Evolutionary conservation across 2,113 vertebrate genomes (phyloP), one percentile per base, ranked within the genome.

Genomic region (Stigmatopora nigra): DNA sequence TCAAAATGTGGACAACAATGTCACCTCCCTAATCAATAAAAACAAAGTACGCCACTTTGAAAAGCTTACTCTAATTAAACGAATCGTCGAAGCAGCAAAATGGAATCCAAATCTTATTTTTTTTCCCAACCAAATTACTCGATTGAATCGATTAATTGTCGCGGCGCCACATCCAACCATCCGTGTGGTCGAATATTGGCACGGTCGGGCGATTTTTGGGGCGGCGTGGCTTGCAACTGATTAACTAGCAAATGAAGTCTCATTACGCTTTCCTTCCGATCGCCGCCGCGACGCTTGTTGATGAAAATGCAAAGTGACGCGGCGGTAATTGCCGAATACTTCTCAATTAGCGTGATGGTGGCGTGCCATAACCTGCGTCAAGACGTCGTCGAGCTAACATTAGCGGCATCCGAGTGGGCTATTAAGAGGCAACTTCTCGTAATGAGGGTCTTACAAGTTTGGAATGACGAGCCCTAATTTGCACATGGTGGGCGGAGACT

Each of bases 261-360:
- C 87, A 83, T 86, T 86, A 88, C 71, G 68, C 76, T 79, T 84
- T 82, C 79, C 82, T 80, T 77, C 38, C 41, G 76, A 82, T 85
- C 82, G 80, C 84, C 80, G 73, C 78, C 66, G 63, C 68, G 69
- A 64, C 63, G 64, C 77, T 75, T 85, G 87, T 85, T 87, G 87
- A 87, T 85, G 87, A 72, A 88, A 79, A 88, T 81, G 80, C 67
- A 65, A 71, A 83, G 63, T 84, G 87, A 88, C 84, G 81, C 63
- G 78, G 76, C 78, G 73, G 64, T 88, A 83, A 88, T 88, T 87
- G 83, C 47, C 55, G 78, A 77, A 86, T 73, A 78, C 71, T 79
- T 76, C 69, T 67, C 68, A 71, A 85, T 82, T 46, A 80, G 77
- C 71, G 60, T 63, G 79, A 73, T 69, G 82, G 76, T 67, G 73